These are phyloP conservation scores for Menidia beryllina DNA, from an alignment of 2,113 vertebrate species.

Conservation along the genomic window DNA sequence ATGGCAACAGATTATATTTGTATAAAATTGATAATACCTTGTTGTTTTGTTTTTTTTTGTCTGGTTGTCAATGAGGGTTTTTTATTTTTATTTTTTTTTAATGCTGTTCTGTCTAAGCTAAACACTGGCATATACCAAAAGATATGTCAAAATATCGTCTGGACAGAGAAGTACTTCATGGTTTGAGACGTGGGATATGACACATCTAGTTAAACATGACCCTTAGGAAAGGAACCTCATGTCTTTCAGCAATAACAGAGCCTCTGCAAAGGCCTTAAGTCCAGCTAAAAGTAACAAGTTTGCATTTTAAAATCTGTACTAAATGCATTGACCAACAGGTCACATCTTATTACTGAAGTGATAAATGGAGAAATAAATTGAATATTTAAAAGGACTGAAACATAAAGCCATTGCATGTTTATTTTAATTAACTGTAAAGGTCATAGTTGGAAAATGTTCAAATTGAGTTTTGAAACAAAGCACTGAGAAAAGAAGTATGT, in stretches of 20 bases:
- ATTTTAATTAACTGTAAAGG: not conserved
- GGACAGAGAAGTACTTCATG: slow-evolving; percentile 26
- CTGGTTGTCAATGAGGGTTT: slow-evolving; percentile 14
- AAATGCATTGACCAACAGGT: not conserved
- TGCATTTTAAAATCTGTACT: not conserved
- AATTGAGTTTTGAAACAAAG: no score
- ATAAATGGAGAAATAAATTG: no score
- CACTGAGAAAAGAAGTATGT: no score
- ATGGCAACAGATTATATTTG: slow-evolving; percentile 44
- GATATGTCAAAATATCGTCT: slow-evolving; percentile 13
- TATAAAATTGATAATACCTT: slow-evolving; percentile 33
- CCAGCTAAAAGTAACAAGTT: not conserved
- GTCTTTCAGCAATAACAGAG: no score
- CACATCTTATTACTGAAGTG: no score
- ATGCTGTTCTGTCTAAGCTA: slow-evolving; percentile 25
- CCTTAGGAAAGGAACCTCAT: no score
- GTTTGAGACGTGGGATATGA: no score
- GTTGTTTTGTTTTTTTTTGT: slow-evolving; percentile 44
- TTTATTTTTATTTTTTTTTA: not conserved
- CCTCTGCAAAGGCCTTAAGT: no score
- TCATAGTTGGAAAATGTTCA: not conserved
- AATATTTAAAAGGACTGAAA: no score
- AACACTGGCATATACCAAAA: slow-evolving; percentile 13
- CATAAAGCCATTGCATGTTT: no score
- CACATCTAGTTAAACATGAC: no score